phyloP scores from a whole-genome alignment of 2,797 vertebrate species.

The Hephaestus fuliginosus region DNA sequence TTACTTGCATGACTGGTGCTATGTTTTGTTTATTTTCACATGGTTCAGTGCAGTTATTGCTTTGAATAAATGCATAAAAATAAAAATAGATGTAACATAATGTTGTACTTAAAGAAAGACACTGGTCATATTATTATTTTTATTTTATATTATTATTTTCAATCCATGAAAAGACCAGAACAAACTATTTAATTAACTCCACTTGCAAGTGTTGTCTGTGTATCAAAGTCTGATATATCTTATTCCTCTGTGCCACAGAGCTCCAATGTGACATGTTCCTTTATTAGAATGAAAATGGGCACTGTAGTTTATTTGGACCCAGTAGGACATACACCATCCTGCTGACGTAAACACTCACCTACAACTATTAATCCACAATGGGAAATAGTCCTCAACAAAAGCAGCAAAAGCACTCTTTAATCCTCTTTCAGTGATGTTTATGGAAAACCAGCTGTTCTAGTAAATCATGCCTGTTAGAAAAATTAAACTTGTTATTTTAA shows the following conservation, averaged over 20 bases:
- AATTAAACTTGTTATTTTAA: too few species aligned
- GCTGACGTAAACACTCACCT: too few species aligned
- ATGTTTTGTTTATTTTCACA: too few species aligned
- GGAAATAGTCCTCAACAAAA: conserved; percentile 4
- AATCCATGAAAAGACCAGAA: not conserved
- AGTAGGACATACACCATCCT: not conserved
- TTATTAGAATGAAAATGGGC: not conserved
- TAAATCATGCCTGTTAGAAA: not conserved
- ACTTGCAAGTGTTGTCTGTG: not conserved
- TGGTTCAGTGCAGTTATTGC: too few species aligned
- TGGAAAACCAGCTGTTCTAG: not conserved
- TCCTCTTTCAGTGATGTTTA: not conserved
- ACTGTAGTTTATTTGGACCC: not conserved
- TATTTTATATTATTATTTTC: not conserved
- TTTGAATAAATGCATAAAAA: too few species aligned
- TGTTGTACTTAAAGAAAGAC: not conserved
- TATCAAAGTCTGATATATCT: not conserved
- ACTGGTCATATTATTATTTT: not conserved
- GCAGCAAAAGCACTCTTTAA: not conserved
- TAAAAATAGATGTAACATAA: too few species aligned
- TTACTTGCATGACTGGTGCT: too few species aligned
- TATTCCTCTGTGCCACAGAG: not conserved
- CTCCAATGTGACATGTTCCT: not conserved
- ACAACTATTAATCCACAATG: not conserved
- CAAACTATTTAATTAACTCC: too few species aligned